These are phyloP conservation scores for Alethe diademata DNA, from an alignment of 2,113 vertebrate species.

Conservation along the genomic window DNA sequence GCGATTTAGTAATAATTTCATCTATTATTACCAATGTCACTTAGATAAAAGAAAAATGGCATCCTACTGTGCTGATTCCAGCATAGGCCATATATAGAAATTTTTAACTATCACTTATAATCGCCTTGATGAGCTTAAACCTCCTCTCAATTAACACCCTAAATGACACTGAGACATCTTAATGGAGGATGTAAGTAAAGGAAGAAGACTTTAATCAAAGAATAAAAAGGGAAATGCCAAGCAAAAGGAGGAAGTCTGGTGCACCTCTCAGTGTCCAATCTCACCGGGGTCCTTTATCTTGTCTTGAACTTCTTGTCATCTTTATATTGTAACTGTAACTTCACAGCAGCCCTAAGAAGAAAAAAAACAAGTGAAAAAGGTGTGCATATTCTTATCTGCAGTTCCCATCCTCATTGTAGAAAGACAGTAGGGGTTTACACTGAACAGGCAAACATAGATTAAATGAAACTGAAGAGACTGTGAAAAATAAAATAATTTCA, in stretches of 20 bases:
- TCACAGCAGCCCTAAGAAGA: neutral
- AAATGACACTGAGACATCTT: slow-evolving; percentile 88
- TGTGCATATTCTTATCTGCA: neutral
- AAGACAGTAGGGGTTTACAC: neutral
- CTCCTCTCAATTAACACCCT: slow-evolving; percentile 96
- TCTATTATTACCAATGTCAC: slow-evolving; percentile 92
- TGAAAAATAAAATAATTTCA: neutral
- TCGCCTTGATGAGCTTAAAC: slow-evolving; percentile 94
- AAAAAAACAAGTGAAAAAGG: neutral
- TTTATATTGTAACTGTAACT: neutral
- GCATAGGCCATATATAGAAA: slow-evolving; percentile 91
- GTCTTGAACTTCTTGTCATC: slow-evolving; percentile 30
- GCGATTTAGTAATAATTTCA: slow-evolving; percentile 91
- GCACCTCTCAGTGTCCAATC: slow-evolving; percentile 51
- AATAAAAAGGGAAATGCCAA: slow-evolving; percentile 67
- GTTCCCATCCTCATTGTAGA: neutral
- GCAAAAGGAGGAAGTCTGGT: slow-evolving; percentile 14
- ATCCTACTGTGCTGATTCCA: slow-evolving; percentile 85
- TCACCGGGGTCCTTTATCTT: slow-evolving; percentile 20
- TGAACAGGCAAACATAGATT: neutral
- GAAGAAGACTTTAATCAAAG: slow-evolving; percentile 81
- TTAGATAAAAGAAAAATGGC: slow-evolving; percentile 91
- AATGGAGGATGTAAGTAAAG: slow-evolving; percentile 88
- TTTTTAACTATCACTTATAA: slow-evolving; percentile 96
- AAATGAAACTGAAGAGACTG: neutral